phyloP scores from a whole-genome alignment of 2,797 vertebrate species.

The Podargus strigoides region DNA sequence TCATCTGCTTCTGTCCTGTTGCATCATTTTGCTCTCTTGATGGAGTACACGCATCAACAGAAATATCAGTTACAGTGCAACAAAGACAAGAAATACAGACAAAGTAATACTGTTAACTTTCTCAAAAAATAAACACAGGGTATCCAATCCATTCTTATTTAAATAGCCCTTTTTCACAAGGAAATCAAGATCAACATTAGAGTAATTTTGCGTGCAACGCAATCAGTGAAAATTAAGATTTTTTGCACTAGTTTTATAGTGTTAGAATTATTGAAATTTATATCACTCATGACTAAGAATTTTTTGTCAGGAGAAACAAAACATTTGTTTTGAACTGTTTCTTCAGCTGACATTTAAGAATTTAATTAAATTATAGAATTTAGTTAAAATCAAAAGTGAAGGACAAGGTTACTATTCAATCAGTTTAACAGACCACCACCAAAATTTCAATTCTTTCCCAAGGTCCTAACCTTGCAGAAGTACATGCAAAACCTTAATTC shows the following conservation, averaged over 20 bases:
- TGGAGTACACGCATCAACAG: neutral
- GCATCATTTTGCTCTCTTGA: neutral
- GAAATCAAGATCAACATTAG: neutral
- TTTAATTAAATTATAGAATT: neutral
- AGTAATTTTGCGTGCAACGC: neutral
- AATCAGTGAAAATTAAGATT: neutral
- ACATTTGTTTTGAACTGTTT: neutral
- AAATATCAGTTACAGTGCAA: neutral
- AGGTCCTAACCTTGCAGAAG: neutral
- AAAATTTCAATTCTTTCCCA: neutral
- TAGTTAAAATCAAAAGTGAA: neutral
- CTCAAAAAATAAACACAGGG: neutral
- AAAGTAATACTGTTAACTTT: neutral
- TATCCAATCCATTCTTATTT: neutral
- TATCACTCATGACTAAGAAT: neutral
- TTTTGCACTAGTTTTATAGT: neutral
- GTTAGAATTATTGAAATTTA: neutral
- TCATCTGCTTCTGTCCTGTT: neutral
- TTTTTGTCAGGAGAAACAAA: neutral
- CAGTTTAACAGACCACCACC: neutral
- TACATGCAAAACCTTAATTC: neutral
- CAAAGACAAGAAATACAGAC: neutral
- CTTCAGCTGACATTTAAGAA: neutral
- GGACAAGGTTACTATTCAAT: neutral
- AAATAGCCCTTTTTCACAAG: neutral